These are phyloP conservation scores for Nesometra sesokonis DNA, from an alignment of 35 echinoderm and acorn worm genomes.

Conservation along the genomic window DNA sequence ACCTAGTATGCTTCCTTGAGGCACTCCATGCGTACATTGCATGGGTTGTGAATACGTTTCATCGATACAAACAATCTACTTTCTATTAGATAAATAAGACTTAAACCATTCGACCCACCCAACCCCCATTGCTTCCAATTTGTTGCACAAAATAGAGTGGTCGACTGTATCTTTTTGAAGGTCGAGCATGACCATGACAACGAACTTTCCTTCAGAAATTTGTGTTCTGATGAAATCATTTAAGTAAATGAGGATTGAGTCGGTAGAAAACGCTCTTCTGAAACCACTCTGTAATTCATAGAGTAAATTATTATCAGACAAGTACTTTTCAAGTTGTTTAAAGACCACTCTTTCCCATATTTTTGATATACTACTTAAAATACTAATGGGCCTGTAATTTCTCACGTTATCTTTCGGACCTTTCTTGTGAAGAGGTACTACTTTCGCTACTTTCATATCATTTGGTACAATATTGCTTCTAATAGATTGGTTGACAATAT, in stretches of 20 bases:
- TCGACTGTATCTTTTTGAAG: slow-evolving; percentile 35
- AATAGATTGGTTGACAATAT: too few relatives aligned
- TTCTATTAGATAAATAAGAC: neutral
- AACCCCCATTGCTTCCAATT: slow-evolving; percentile 13
- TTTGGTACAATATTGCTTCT: too few relatives aligned
- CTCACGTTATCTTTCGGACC: too few relatives aligned
- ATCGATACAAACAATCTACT: neutral
- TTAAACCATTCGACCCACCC: slow-evolving; percentile 5
- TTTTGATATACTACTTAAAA: too few relatives aligned
- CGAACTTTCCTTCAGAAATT: neutral
- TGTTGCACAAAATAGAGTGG: slow-evolving; percentile 12
- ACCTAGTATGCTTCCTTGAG: slow-evolving; percentile 13
- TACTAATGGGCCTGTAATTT: too few relatives aligned
- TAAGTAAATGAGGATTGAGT: slow-evolving; percentile 14
- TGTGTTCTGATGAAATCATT: slow-evolving; percentile 14
- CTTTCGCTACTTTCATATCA: too few relatives aligned
- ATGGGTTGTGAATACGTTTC: neutral
- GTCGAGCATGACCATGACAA: slow-evolving; percentile 17
- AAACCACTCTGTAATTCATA: too few relatives aligned
- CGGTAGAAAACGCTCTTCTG: slow-evolving; percentile 13
- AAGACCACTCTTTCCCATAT: too few relatives aligned
- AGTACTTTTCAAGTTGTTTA: too few relatives aligned
- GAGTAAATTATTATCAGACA: too few relatives aligned
- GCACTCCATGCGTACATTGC: neutral
- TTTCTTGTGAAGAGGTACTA: too few relatives aligned